Conservation (phyloP, 2,797 vertebrate genomes). For the Sphenopsis melanotis region DNA sequence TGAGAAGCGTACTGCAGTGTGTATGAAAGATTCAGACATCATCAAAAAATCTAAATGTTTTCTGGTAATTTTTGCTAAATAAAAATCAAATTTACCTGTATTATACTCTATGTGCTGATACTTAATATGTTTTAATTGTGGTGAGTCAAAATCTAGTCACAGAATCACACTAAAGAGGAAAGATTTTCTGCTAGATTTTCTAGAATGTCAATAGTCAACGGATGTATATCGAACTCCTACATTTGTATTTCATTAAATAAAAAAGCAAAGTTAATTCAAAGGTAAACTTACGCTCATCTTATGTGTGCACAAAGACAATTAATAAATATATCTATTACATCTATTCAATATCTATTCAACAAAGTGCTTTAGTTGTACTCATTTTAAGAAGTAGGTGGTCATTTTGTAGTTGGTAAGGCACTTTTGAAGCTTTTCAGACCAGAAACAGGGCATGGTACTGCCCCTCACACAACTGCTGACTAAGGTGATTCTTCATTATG, state of each 20-base stretch:
- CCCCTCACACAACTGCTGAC: not conserved
- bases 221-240: not conserved
- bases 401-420: not conserved
- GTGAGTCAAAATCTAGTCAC: not conserved
- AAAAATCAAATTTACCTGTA: not conserved
- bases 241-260: not conserved
- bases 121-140: not conserved
- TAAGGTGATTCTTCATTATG: not conserved
- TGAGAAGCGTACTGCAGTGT: not conserved
- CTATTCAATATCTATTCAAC: not conserved
- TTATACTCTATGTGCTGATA: not conserved
- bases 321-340: not conserved
- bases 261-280: not conserved
- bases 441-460: not conserved
- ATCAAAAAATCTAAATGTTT: not conserved
- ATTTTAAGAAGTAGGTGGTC: not conserved
- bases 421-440: not conserved
- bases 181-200: not conserved
- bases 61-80: not conserved
- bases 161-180: not conserved
- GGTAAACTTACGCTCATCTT: not conserved
- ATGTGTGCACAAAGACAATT: not conserved
- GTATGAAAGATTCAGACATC: not conserved
- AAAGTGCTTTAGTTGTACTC: not conserved
- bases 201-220: not conserved